These are phyloP conservation scores for Telmatherina bonti DNA, from an alignment of 2,797 vertebrate species.

Conservation along the genomic window DNA sequence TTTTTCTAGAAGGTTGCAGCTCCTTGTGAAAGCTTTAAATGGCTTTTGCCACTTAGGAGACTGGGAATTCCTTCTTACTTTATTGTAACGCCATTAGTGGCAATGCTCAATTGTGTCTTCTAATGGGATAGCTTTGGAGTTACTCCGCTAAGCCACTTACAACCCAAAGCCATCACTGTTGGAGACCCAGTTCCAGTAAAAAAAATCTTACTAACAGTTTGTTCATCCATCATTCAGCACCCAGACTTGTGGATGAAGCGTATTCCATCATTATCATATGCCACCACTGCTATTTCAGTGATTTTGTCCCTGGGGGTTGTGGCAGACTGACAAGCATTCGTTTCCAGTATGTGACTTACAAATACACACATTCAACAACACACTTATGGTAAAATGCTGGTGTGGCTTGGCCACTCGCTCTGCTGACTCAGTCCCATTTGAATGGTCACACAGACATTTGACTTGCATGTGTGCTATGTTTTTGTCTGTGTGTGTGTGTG, in stretches of 20 bases:
- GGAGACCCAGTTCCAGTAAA: conserved; percentile 10
- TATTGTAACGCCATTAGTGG: conserved; percentile 66
- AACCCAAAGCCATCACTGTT: conserved; percentile 22
- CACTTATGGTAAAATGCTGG: conserved; percentile 69
- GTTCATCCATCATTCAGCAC: conserved; percentile 5
- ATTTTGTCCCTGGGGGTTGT: conserved; percentile 38
- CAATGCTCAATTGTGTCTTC: conserved; percentile 54
- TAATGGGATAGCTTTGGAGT: conserved; percentile 66
- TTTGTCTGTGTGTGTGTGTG: conserved; percentile 28
- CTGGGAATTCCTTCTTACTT: conserved; percentile 46
- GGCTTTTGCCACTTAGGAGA: conserved; percentile 56
- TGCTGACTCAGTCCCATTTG: conserved; percentile 77
- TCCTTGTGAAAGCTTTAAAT: conserved; percentile 54
- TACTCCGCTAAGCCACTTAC: conserved; percentile 63
- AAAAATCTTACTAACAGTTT: not conserved
- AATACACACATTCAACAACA: conserved; percentile 29
- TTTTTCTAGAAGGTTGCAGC: conserved; percentile 47
- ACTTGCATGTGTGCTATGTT: conserved; percentile 37
- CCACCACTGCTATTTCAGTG: conserved; percentile 47
- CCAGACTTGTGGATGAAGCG: conserved; percentile 17
- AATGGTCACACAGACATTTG: conserved; percentile 74
- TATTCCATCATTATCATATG: conserved; percentile 41
- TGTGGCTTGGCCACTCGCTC: conserved; percentile 62
- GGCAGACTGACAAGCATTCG: conserved; percentile 31
- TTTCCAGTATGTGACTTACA: conserved; percentile 7